These are phyloP conservation scores for Heliconius hortense DNA, from an alignment of 2,888 invertebrate species.

Conservation along the genomic window DNA sequence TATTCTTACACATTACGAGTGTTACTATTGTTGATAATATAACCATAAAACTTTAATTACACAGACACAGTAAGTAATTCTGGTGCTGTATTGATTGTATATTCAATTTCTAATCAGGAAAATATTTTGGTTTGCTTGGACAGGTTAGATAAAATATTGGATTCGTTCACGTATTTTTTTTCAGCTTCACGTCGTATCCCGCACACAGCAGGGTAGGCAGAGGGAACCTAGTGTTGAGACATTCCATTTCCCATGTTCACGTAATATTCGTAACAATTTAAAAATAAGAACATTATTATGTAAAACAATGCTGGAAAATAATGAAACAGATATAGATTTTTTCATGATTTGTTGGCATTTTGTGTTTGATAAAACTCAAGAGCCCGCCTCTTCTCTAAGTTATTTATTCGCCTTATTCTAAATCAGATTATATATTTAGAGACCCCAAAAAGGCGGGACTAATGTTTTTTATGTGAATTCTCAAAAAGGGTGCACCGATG, in stretches of 20 bases:
- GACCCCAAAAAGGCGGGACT: conserved; percentile 27
- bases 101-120: neutral
- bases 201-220: too few species aligned
- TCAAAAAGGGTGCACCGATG: conserved; percentile 25
- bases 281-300: too few species aligned
- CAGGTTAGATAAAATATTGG: too few species aligned
- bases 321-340: neutral
- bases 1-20: neutral
- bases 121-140: too few species aligned
- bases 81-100: neutral
- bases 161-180: too few species aligned
- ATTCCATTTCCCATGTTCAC: too few species aligned
- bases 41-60: neutral
- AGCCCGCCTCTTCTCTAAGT: too few species aligned
- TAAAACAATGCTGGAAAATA: too few species aligned
- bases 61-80: neutral
- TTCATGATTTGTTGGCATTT: neutral
- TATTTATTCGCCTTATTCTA: neutral
- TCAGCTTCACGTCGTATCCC: too few species aligned
- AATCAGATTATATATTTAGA: conserved; percentile 21
- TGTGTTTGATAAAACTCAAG: neutral
- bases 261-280: too few species aligned
- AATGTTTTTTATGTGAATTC: conserved; percentile 13
- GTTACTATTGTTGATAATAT: neutral
- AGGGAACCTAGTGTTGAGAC: too few species aligned